Evolutionary conservation across 2,888 invertebrate genomes (phyloP), one percentile per base, ranked within the genome.

Genomic region (Litoditis marina): DNA sequence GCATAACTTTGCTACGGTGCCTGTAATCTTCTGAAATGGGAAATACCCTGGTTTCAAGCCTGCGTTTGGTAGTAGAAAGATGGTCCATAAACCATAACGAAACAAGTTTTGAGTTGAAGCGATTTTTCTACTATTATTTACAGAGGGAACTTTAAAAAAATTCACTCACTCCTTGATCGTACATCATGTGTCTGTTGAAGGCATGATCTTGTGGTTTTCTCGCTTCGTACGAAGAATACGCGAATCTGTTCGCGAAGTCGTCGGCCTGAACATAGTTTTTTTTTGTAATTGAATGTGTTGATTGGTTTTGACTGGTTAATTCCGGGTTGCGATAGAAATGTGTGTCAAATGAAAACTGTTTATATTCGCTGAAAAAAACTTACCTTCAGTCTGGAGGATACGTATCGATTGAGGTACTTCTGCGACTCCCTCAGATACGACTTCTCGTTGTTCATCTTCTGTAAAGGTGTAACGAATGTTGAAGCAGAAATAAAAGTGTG

Each of bases 171-270:
- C 77, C 54, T 30, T 73, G 72, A 44, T 70, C 69, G 49, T 74
- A 74, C 78, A 81, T 78, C 53, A 78, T 78, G 63, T 80, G 75
- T 11, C 81, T 73, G 66, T 81, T 81, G 74, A 81, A 80, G 8
- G 78, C 66, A 55, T 81, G 76, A 57, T 82, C 78, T 46, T 77
- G 76, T 30, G 81, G 79, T 57, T 81, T 81, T 59, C 77, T 69
- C 80, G 78, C 78, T 62, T 81, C 81, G 66, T 81, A 81, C 34
- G 81, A 80, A 31, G 76, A 73, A 65, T 79, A 77, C n/a, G 77
- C 79, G 64, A 78, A 82, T 28, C 77, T 73, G 52, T 81, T 78
- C 44, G 79, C 80, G 52, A 66, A 80, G 62, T 82, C 82, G 63
- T 82, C 82, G 51, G 80, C 78, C 67, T 69, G 42, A 57, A 65